phyloP scores from a whole-genome alignment of 2,888 invertebrate species.

The Leptogaster cylindrica region DNA sequence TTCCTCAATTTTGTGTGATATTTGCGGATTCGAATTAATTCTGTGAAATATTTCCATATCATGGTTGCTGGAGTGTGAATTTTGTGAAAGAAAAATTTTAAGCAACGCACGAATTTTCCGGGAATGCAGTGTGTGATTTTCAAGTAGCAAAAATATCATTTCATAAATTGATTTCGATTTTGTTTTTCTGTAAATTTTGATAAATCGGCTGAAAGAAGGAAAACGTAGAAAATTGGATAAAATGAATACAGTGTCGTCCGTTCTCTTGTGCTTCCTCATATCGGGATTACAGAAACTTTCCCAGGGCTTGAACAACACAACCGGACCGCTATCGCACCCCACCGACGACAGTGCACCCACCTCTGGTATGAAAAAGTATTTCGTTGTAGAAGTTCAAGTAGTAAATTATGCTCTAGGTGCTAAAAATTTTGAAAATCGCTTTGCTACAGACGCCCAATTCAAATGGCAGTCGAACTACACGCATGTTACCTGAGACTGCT shows the following conservation, averaged over 20 bases:
- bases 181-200: too few species aligned
- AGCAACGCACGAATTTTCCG: not conserved
- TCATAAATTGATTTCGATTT: too few species aligned
- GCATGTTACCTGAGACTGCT: conserved; percentile 7
- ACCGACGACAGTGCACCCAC: not conserved
- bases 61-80: not conserved
- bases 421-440: not conserved
- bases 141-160: conserved; percentile 6
- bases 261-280: not conserved
- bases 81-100: not conserved
- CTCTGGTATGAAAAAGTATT: not conserved
- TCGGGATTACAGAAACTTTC: conserved; percentile 17
- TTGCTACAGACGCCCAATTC: conserved; percentile 1
- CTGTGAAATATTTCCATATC: not conserved
- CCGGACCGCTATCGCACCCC: not conserved
- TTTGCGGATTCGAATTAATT: not conserved
- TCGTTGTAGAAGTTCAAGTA: too few species aligned
- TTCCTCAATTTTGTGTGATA: not conserved
- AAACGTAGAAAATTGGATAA: conserved; percentile 4
- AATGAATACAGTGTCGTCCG: not conserved
- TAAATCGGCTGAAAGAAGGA: too few species aligned
- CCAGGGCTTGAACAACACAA: conserved; percentile 13
- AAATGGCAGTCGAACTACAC: conserved; percentile 11
- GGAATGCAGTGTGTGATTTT: conserved; percentile 22
- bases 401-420: not conserved